These are phyloP conservation scores for Dendrolimus houi DNA, from an alignment of 2,888 invertebrate species.

Conservation along the genomic window DNA sequence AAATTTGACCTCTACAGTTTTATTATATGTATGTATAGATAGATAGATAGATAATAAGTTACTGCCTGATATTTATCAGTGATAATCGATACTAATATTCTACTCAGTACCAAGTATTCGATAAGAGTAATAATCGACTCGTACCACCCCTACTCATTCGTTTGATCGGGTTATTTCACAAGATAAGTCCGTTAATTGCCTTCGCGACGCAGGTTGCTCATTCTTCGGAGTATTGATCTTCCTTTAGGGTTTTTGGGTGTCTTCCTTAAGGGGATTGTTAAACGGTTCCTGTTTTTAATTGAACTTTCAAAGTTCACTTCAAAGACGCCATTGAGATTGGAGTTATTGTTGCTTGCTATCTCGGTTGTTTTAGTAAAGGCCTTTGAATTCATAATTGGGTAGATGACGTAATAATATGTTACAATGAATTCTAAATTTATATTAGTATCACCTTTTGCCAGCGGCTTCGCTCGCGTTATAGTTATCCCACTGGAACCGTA, in stretches of 20 bases:
- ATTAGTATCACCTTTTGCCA: too few species aligned
- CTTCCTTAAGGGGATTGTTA: conserved; percentile 48
- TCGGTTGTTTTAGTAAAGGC: conserved; percentile 7
- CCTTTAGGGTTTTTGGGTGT: conserved; percentile 57
- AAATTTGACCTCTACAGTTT: too few species aligned
- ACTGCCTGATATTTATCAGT: too few species aligned
- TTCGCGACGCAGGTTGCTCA: conserved; percentile 58
- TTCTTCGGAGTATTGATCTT: conserved; percentile 57
- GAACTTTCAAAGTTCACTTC: conserved; percentile 21
- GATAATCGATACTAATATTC: too few species aligned
- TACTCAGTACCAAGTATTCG: too few species aligned
- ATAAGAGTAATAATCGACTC: neutral
- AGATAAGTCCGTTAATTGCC: conserved; percentile 69
- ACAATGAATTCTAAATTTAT: too few species aligned
- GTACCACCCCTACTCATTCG: conserved; percentile 11
- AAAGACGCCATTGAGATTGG: conserved; percentile 2
- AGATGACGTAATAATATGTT: too few species aligned
- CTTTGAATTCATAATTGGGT: too few species aligned
- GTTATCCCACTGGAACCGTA: too few species aligned
- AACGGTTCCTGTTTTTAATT: conserved; percentile 54
- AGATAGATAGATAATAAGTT: too few species aligned
- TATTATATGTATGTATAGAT: too few species aligned
- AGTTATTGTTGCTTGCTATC: conserved; percentile 7
- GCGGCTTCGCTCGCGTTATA: too few species aligned
- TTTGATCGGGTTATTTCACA: conserved; percentile 60